A percentile compares a stretch with the other conserved stretches of the same genome.
phyloP scores from a whole-genome alignment of 1,140 invertebrate genomes.

The Anthonomus grandis region DNA sequence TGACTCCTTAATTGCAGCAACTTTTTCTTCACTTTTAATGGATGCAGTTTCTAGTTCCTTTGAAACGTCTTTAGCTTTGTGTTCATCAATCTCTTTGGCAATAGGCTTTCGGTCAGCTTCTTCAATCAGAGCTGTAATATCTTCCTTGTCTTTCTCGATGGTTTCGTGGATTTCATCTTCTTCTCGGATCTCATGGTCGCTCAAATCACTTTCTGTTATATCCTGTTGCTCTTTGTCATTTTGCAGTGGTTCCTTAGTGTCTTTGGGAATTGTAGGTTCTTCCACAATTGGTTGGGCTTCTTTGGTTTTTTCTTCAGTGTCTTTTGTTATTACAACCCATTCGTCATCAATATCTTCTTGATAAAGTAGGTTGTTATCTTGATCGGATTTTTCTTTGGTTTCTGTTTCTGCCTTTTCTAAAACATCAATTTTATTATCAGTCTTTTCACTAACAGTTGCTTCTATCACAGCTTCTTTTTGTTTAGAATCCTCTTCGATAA shows the following conservation, averaged over 20 bases:
- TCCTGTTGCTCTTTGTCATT: slow-evolving; percentile 9
- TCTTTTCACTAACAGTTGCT: not conserved
- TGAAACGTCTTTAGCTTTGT: slow-evolving; percentile 12
- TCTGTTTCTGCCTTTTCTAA: slow-evolving; percentile 23
- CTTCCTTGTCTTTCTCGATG: slow-evolving; percentile 29
- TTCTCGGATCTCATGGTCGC: slow-evolving; percentile 14
- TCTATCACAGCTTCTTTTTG: slow-evolving; percentile 5
- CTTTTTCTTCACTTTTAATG: slow-evolving; percentile 10
- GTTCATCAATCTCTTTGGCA: slow-evolving; percentile 9
- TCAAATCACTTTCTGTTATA: slow-evolving; percentile 9
- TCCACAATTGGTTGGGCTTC: not conserved
- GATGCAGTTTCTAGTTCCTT: slow-evolving; percentile 6
- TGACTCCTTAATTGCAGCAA: slow-evolving; percentile 12
- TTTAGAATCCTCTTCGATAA: not conserved
- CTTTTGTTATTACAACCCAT: slow-evolving; percentile 17
- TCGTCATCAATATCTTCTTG: slow-evolving; percentile 22
- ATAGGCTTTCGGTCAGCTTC: slow-evolving; percentile 16
- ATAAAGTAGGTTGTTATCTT: slow-evolving; percentile 14
- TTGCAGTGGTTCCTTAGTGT: not conserved
- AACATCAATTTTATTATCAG: slow-evolving; percentile 16
- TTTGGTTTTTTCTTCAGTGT: slow-evolving; percentile 13
- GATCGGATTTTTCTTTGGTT: slow-evolving; percentile 25
- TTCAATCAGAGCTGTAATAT: slow-evolving; percentile 15
- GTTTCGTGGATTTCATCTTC: slow-evolving; percentile 16
- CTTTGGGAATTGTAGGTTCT: not conserved